Conservation (phyloP, 2,888 invertebrate genomes). For the Hofmannophila pseudospretella region DNA sequence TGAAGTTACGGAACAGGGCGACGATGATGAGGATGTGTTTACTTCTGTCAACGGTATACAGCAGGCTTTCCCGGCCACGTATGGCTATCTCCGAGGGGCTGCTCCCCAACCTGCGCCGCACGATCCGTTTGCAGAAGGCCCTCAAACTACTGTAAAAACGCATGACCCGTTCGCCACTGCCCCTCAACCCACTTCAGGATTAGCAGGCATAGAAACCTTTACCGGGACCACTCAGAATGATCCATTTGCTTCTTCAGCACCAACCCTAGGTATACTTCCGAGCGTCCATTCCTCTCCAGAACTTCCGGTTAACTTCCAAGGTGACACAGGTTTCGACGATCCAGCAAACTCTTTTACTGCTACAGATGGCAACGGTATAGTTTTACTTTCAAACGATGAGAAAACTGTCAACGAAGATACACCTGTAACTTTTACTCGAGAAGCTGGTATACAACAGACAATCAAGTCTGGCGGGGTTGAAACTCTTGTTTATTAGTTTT, state of each 20-base stretch:
- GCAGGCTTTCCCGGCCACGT: slow-evolving; percentile 51
- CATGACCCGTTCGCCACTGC: slow-evolving; percentile 43
- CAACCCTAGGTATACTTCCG: slow-evolving; percentile 27
- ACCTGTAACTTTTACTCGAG: slow-evolving; percentile 52
- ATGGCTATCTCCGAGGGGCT: slow-evolving; percentile 44
- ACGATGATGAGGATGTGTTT: slow-evolving; percentile 55
- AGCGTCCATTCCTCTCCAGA: slow-evolving; percentile 35
- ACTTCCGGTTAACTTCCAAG: slow-evolving; percentile 34
- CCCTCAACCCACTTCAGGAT: slow-evolving; percentile 36
- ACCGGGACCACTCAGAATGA: slow-evolving; percentile 33
- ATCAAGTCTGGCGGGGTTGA: slow-evolving; percentile 55
- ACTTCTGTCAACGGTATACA: slow-evolving; percentile 50
- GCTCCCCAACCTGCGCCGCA: slow-evolving; percentile 33
- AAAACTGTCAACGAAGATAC: slow-evolving; percentile 33
- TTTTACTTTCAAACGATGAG: slow-evolving; percentile 30
- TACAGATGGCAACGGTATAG: slow-evolving; percentile 23
- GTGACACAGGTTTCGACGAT: slow-evolving; percentile 34
- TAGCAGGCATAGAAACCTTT: slow-evolving; percentile 39
- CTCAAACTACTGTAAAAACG: slow-evolving; percentile 37
- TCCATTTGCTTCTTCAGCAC: slow-evolving; percentile 34
- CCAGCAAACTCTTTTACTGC: slow-evolving; percentile 39
- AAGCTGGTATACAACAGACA: slow-evolving; percentile 58
- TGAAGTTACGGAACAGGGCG: slow-evolving; percentile 62
- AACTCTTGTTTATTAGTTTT: slow-evolving; percentile 43
- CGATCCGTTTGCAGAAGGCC: slow-evolving; percentile 41